Evolutionary conservation across 2,113 vertebrate genomes (phyloP).

Genomic region (Hippocampus barbouri): DNA sequence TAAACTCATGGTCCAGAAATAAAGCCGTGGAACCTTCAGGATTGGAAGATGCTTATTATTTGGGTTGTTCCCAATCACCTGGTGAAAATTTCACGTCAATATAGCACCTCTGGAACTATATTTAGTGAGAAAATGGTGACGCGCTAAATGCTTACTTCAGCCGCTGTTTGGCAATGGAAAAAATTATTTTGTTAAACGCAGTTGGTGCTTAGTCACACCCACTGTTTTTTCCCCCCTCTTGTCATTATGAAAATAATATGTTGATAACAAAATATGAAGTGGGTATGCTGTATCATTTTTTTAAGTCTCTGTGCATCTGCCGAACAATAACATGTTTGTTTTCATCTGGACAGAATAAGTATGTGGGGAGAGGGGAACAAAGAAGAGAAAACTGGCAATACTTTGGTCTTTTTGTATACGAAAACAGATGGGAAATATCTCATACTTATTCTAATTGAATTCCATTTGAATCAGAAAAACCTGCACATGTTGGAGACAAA

Average conservation of each 20-base stretch:
- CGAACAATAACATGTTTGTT: not conserved
- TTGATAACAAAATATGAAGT: not conserved
- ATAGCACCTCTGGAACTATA: too few relatives aligned
- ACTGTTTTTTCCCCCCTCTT: not conserved
- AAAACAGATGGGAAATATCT: constrained; percentile 35
- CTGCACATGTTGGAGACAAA: constrained; percentile 27
- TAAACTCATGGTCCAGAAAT: too few relatives aligned
- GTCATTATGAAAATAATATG: not conserved
- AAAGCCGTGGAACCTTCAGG: too few relatives aligned
- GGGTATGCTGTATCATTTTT: not conserved
- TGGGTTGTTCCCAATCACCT: too few relatives aligned
- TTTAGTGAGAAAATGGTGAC: too few relatives aligned
- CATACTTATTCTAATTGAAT: constrained; percentile 14
- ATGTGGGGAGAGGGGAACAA: constrained; percentile 21
- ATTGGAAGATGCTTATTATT: too few relatives aligned
- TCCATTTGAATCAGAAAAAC: constrained; percentile 46
- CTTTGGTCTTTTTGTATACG: constrained; percentile 39
- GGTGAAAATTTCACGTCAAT: too few relatives aligned
- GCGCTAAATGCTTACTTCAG: too few relatives aligned
- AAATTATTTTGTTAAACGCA: not conserved
- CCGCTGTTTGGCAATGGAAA: not conserved
- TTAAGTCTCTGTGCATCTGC: not conserved
- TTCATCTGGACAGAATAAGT: not conserved
- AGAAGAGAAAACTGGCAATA: constrained; percentile 22
- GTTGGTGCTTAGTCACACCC: not conserved